Base-by-base conservation (phyloP, 2,797 vertebrate species). In the Chaetophractus vellerosus region DNA sequence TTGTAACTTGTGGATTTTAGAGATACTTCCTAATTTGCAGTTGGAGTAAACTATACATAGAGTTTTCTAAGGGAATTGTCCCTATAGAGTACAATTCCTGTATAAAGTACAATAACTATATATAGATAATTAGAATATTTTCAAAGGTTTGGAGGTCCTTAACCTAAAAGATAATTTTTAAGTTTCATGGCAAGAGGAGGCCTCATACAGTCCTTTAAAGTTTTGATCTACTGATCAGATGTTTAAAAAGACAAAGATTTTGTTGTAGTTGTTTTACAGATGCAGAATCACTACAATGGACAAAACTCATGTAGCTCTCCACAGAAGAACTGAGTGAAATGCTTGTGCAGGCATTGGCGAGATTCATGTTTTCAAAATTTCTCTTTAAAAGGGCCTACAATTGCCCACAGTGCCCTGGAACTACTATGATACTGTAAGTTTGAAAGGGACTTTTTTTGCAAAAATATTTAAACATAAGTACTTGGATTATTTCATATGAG, bases 201-300 rank as follows among this genome's bases (percentile, higher is more conserved):
- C 61, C 26, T 79, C 57, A n/a, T 18, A 66, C 61, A 41, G 10
- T 16, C 19, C 48, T 79, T 64, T 12, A 50, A 71, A 80, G 14
- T 21, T 66, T 31, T 9, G 28, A 36, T 50, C 72, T 76, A 55
- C 36, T 57, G 8, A 72, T 71, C 10, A 55, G 21, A 36, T 45
- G 12, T 63, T 85, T 82, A 69, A 69, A 59, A 66, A n/a, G n/a
- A n/a, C n/a, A 64, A 10, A 90, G 14, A 66, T 75, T 72, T 36
- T 48, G 6, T 38, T 85, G n/a, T 52, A 68, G 61, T 11, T 50
- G 16, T 69, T 76, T 88, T 45, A 48, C 14, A 59, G 10, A 26
- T 57, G 21, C 23, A 75, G 33, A 89, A 96, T 94, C 52, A 71
- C 26, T 33, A 26, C 6, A 61, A 12, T 10, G 89, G 45, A 85